phyloP scores from a whole-genome alignment of 2,888 invertebrate species.

The Aradus depressus region DNA sequence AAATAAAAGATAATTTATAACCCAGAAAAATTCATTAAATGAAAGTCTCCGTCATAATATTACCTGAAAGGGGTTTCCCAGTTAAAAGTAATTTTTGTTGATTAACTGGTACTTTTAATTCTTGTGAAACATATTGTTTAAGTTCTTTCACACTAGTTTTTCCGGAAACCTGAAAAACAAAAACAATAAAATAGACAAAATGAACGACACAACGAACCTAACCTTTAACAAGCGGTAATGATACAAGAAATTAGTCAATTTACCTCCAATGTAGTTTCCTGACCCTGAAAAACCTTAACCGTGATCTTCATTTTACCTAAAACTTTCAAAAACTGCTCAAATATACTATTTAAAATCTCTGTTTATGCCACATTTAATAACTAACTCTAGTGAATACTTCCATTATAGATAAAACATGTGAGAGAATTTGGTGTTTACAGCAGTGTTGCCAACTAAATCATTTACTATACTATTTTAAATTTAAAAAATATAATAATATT shows the following conservation, averaged over 20 bases:
- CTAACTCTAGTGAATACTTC: constrained; percentile 13
- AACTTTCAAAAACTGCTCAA: constrained; percentile 1
- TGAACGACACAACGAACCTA: neutral
- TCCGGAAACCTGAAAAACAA: constrained; percentile 35
- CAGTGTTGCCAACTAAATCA: constrained; percentile 11
- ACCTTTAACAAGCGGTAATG: neutral
- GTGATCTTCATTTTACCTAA: constrained; percentile 28
- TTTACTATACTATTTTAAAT: neutral
- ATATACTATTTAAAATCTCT: neutral
- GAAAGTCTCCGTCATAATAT: neutral
- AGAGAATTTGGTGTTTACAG: constrained; percentile 17
- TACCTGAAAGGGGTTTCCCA: constrained; percentile 53
- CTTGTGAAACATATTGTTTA: constrained; percentile 52
- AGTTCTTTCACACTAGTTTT: constrained; percentile 50
- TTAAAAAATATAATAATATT: neutral
- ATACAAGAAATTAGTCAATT: constrained; percentile 1
- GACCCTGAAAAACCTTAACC: constrained; percentile 30
- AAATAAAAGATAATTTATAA: neutral
- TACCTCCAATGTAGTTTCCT: constrained; percentile 30
- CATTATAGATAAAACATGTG: constrained; percentile 19
- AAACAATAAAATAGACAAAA: neutral
- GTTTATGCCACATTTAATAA: constrained; percentile 15
- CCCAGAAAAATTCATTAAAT: neutral
- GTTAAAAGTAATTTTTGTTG: constrained; percentile 60
- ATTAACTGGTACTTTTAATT: constrained; percentile 52